Base-by-base conservation (phyloP, 2,888 invertebrate species). In the Spilosoma lubricipeda region DNA sequence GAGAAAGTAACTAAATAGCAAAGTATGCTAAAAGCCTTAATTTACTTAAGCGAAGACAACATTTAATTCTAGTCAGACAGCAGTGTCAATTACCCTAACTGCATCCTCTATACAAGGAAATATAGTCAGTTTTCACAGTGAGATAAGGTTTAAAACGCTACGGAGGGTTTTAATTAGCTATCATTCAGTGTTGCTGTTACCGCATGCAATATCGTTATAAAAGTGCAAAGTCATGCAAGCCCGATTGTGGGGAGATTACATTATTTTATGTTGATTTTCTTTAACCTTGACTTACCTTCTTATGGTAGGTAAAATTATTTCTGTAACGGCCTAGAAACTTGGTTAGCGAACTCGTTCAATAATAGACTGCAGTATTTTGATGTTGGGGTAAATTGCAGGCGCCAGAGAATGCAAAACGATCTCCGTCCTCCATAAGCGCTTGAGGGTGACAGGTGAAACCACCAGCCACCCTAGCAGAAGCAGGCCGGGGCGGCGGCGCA, bases 191-290 rank as follows among this genome's bases (percentile, higher is more conserved):
- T 77, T 76, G 76, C 78, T 75, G 39, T 72, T 74, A 77, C 80
- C 76, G 83, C 83, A 86, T 83, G 84, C 75, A 73, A 82, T 86
- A 85, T 84, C 76, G 77, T 45, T 71, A 23, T 77, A 71, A 81
- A 68, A 80, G 72, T 78, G 59, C 65, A 74, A 71, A 76, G 75
- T 69, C 80, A 81, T 79, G 77, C 76, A 71, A 74, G 30, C 66
- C 30, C n/a, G 65, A 70, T 77, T 76, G 45, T 72, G 73, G 33
- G 9, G 66, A 70, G 68, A 74, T 73, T 68, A 36, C 48, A 65
- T 30, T 59, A 73, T 73, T 20, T 56, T 68, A 75, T 65, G 42
- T 20, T 48, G 52, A 71, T 71, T 72, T 73, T 45, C 18, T 11
- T 68, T 27, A 63, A 74, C 76, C 70, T 77, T 82, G 75, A 71